Evolutionary conservation across 2,888 invertebrate species (phyloP).

Genomic region (Melanostoma scalare): DNA sequence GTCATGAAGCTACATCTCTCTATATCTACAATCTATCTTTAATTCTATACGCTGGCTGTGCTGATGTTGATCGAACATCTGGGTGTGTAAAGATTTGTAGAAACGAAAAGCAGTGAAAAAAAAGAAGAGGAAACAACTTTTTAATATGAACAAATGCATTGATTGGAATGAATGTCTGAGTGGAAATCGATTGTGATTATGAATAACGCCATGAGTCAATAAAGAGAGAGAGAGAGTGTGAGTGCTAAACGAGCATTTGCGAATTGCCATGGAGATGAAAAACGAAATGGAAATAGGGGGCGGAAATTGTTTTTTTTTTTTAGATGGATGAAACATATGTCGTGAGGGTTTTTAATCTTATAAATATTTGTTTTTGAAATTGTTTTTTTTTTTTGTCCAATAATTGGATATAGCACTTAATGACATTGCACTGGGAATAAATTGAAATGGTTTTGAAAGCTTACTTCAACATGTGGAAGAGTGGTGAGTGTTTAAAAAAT

Average conservation of each 20-base stretch:
- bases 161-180: constrained; percentile 65
- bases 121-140: constrained; percentile 27
- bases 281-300: constrained; percentile 52
- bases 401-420: background rate
- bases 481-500: too few species aligned
- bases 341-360: constrained; percentile 22
- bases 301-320: constrained; percentile 50
- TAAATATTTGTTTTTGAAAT: constrained; percentile 8
- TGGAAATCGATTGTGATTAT: constrained; percentile 69
- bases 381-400: background rate
- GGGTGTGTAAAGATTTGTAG: constrained; percentile 26
- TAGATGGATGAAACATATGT: constrained; percentile 35
- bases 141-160: constrained; percentile 55
- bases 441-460: too few species aligned
- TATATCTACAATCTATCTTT: background rate
- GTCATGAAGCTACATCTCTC: constrained; percentile 16
- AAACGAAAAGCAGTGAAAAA: background rate
- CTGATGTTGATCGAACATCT: constrained; percentile 29
- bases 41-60: background rate
- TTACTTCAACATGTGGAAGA: too few species aligned
- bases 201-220: constrained; percentile 62
- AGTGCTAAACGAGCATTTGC: constrained; percentile 13
- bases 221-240: constrained; percentile 10
- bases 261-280: constrained; percentile 29
- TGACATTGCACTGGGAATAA: too few species aligned